Evolutionary conservation across 2,113 vertebrate genomes (phyloP), one percentile per base, ranked within the genome.

Genomic region (Sakesphorus luctuosus): DNA sequence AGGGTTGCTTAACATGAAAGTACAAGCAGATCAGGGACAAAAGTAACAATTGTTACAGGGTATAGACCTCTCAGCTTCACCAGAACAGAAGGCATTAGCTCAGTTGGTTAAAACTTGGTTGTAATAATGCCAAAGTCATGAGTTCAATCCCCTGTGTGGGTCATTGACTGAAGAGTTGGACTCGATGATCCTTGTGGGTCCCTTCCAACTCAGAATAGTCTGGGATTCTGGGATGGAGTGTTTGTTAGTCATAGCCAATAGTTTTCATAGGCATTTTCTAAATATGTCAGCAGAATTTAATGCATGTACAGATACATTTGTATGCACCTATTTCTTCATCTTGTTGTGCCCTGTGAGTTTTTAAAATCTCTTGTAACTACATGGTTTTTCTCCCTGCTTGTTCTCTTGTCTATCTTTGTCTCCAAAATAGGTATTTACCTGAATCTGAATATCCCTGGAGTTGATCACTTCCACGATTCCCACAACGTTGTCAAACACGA

Each of bases 401-500:
- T 69, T 85, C 38, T 71, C 36, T 49, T 46, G 9, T 73, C n/a
- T 80, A 38, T n/a, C n/a, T n/a, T n/a, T 46, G 5, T 62, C 44
- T 92, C 61, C 68, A 38, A 68, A 35, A 67, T 8, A 25, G 65
- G 10, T 49, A 19, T 43, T 96, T 95, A 99, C 99, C 99, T 99
- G 99, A 96, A 99, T 97, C 88, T 99, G 98, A 95, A 99, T 98
- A 67, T 99, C 97, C 95, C 97, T 99, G 93, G 98, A 99, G 97
- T 99, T 99, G 97, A 99, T 99, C 89, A 99, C 98, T 97, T 99
- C 99, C 89, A 99, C 98, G 35, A 99, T 99, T 76, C 99, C 99
- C 77, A 99, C 99, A 47, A 98, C 99, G 16, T 99, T 99, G 96
- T 99, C 99, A 97, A 99, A 99, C 80, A 99, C 99, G 81, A 99